phyloP scores from a whole-genome alignment of 2,797 vertebrate species.

The Picus viridis region DNA sequence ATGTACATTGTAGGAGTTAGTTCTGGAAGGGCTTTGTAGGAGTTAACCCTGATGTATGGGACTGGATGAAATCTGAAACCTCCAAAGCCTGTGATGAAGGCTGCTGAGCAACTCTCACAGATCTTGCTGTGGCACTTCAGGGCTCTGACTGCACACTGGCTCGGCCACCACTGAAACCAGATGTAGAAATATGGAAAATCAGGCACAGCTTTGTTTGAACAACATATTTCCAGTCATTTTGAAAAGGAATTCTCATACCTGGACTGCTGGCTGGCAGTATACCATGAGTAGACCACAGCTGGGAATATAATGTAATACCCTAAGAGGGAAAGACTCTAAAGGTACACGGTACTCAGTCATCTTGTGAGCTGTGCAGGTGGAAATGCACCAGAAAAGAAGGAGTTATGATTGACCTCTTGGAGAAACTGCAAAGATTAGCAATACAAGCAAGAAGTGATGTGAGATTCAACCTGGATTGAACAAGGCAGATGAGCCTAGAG shows the following conservation, averaged over 20 bases:
- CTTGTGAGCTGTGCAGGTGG: fast-evolving
- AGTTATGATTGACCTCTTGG: background rate
- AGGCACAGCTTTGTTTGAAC: background rate
- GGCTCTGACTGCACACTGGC: background rate
- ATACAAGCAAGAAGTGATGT: background rate
- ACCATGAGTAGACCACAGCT: background rate
- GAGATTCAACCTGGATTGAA: background rate
- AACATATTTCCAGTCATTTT: slow-evolving; percentile 5
- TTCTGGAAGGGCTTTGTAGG: background rate
- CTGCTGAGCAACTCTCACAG: background rate
- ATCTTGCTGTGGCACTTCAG: background rate
- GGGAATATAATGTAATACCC: background rate
- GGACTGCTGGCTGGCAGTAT: background rate
- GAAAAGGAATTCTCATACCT: background rate
- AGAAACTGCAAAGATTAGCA: background rate
- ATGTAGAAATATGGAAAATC: background rate
- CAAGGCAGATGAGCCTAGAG: background rate
- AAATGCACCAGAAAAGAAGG: background rate
- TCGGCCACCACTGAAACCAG: background rate
- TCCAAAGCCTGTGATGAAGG: background rate
- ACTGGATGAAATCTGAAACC: background rate
- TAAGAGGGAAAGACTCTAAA: background rate
- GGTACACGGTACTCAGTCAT: background rate
- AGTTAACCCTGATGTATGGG: background rate
- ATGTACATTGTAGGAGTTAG: background rate